A percentile compares a stretch with the other conserved stretches of the same genome.
phyloP scores from a whole-genome alignment of 2,113 vertebrate genomes.

The Limnothrissa miodon region DNA sequence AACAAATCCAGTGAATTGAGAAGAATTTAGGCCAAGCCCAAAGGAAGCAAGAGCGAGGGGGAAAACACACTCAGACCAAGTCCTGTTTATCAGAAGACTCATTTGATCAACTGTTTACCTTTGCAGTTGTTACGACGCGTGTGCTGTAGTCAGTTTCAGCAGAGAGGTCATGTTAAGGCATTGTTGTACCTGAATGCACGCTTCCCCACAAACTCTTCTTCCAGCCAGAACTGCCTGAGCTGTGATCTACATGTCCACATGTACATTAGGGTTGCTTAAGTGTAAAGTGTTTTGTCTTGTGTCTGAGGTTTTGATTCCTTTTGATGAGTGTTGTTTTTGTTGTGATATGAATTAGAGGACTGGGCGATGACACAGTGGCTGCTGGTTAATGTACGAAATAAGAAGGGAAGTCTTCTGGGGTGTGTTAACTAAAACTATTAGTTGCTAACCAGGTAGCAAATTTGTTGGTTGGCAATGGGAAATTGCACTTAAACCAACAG shows the following conservation, averaged over 20 bases:
- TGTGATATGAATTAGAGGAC: background rate
- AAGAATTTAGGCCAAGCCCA: conserved; percentile 68
- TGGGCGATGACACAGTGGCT: background rate
- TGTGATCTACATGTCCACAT: conserved; percentile 44
- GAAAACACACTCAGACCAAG: background rate
- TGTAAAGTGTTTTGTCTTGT: conserved; percentile 36
- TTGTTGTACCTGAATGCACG: conserved; percentile 30
- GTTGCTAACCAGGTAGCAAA: no score
- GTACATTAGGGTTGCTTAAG: conserved; percentile 37
- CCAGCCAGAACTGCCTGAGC: conserved; percentile 37
- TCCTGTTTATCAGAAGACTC: conserved; percentile 61
- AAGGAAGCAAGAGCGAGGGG: conserved; percentile 41
- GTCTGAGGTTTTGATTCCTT: conserved; percentile 30
- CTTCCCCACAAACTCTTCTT: background rate
- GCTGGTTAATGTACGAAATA: background rate
- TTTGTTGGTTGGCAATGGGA: no score
- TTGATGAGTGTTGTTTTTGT: conserved; percentile 8
- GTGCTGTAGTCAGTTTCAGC: conserved; percentile 58
- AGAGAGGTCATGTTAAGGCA: conserved; percentile 48
- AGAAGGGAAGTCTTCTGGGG: background rate
- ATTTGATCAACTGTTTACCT: conserved; percentile 67
- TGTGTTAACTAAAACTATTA: background rate
- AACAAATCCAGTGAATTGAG: conserved; percentile 66
- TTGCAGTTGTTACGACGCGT: conserved; percentile 45
- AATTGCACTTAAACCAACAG: no score